Conservation (phyloP, 2,797 vertebrate species). For the Hippocampus kuda region DNA sequence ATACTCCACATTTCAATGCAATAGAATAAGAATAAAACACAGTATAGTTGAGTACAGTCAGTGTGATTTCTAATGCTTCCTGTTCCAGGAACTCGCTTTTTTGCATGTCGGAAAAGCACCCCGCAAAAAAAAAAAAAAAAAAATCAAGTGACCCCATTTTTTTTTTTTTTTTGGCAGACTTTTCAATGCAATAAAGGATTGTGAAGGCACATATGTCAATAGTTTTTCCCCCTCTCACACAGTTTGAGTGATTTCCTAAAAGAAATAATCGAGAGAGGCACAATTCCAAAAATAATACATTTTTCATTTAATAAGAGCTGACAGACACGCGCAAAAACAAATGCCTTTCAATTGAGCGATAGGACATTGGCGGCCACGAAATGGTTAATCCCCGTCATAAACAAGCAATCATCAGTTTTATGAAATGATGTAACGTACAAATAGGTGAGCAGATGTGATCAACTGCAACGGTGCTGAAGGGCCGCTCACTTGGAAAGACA, state of each 20-base stretch:
- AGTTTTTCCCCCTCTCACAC: not conserved
- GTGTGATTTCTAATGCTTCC: not conserved
- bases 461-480: not conserved
- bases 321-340: not conserved
- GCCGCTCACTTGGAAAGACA: not conserved
- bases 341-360: not conserved
- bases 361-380: not conserved
- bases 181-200: slow-evolving; percentile 34
- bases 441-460: not conserved
- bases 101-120: not conserved
- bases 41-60: not conserved
- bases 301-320: not conserved
- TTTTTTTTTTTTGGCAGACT: too few relatives aligned
- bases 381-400: not conserved
- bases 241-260: not conserved
- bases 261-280: not conserved
- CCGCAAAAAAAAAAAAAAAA: not conserved
- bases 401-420: not conserved
- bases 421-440: not conserved
- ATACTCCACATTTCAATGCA: slow-evolving; percentile 37
- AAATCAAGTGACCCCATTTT: slow-evolving; percentile 1
- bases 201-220: slow-evolving; percentile 16
- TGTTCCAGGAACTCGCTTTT: not conserved
- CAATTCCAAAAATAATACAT: not conserved
- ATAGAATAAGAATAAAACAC: slow-evolving; percentile 18